Evolutionary conservation across 1,140 invertebrate species (phyloP), one percentile per base, ranked within the genome.

Genomic region (Condylostylus longicornis): DNA sequence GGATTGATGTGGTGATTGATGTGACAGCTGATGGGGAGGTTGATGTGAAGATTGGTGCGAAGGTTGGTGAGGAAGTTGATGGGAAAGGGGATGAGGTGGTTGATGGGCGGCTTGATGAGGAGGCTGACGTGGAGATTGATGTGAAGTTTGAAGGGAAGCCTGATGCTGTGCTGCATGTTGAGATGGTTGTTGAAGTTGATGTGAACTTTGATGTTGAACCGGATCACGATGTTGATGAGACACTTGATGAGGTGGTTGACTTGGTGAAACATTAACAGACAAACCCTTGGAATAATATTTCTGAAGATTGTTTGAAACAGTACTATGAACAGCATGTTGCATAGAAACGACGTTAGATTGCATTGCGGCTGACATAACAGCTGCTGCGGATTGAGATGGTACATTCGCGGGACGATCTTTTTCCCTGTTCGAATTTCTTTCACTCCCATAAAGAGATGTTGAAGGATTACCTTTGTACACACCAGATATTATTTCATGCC

Each of bases 31-130:
- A 27, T 25, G 42, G 36, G 35, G 47, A n/a, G 34, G 15, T 29
- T 18, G 25, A 18, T 37, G 36, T 5, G 37, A 19, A 20, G 21
- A 30, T 14, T 56, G 58, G 28, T 42, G 58, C 35, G 45, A 45
- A 34, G 55, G 38, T 14, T 13, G 28, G 21, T 47, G 44, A n/a
- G 59, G 30, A 44, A 52, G 30, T 42, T 13, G 13, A 53, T 51
- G 13, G 37, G 46, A 42, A 25, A 34, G 33, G 10, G 39, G 33
- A 1, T 48, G 31, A 50, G 50, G 10, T 47, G 49, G 35, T 50
- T 51, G 25, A 33, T 43, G 14, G 30, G 35, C 35, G 36, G 32
- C 38, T 34, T 34, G 35, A 33, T 21, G 37, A 35, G 10, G 42
- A 31, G 28, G 33, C 29, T n/a, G 14, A 3, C 3, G 25, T n/a